Conservation (phyloP, 2,888 invertebrate species). For the Chouioia cunea region DNA sequence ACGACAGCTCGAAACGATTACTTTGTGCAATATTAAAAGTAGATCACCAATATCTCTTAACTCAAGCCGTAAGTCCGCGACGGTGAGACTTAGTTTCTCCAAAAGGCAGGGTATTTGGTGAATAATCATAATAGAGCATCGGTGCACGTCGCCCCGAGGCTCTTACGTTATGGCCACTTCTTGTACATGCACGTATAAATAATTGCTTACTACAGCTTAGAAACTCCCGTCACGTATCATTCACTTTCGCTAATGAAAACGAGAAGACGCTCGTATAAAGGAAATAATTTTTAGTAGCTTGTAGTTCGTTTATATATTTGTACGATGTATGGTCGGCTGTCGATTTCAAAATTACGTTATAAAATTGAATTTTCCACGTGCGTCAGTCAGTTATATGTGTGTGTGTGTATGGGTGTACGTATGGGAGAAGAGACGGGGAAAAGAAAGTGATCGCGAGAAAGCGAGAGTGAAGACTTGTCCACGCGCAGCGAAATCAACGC, state of each 20-base stretch:
- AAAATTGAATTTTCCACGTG: slow-evolving; percentile 24
- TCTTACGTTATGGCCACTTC: slow-evolving; percentile 17
- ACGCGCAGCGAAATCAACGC: slow-evolving; percentile 23
- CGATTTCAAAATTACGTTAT: slow-evolving; percentile 12
- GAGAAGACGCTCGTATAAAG: slow-evolving; percentile 48
- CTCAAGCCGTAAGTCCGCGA: no score
- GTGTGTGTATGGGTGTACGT: not conserved
- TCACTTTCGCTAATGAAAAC: slow-evolving; percentile 67
- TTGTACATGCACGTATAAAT: slow-evolving; percentile 10
- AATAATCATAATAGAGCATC: not conserved
- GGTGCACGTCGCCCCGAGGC: not conserved
- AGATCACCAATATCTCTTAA: no score
- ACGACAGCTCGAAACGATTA: no score
- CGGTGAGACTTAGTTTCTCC: no score
- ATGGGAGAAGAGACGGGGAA: no score
- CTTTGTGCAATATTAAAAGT: no score
- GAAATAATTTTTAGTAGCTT: no score
- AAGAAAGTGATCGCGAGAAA: slow-evolving; percentile 40
- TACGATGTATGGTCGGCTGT: not conserved
- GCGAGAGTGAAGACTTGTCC: slow-evolving; percentile 40
- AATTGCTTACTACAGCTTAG: slow-evolving; percentile 53
- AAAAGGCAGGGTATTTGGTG: no score
- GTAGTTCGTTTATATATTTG: no score
- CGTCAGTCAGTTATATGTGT: not conserved
- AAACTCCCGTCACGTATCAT: slow-evolving; percentile 62